phyloP scores from a whole-genome alignment of 2,797 vertebrate species.

The Pseudochirops corinnae region DNA sequence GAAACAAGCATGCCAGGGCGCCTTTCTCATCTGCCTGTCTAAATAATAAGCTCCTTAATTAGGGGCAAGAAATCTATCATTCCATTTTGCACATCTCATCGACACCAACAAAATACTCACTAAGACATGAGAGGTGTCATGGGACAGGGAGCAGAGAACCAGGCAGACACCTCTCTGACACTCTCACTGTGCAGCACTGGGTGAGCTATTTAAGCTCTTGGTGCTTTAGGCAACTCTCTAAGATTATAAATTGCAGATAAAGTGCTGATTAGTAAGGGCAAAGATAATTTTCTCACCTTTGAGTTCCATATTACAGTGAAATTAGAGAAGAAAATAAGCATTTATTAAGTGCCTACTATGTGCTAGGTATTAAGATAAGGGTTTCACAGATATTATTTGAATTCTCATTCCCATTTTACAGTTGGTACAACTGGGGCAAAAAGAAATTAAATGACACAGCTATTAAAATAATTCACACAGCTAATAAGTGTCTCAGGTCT shows the following conservation, averaged over 20 bases:
- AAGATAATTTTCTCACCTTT: not conserved
- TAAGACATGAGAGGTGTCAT: not conserved
- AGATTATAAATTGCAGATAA: not conserved
- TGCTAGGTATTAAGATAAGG: not conserved
- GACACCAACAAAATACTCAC: not conserved
- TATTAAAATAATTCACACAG: not conserved
- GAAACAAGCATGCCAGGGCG: not conserved
- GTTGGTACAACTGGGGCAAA: not conserved
- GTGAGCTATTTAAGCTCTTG: not conserved
- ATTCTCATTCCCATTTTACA: not conserved
- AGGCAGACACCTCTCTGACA: not conserved
- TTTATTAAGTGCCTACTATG: not conserved
- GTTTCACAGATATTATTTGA: not conserved
- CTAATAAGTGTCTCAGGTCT: not conserved
- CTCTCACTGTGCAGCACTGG: not conserved
- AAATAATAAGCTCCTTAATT: not conserved
- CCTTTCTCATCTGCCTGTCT: not conserved
- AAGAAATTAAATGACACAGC: not conserved
- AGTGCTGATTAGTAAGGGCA: not conserved
- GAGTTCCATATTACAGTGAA: not conserved
- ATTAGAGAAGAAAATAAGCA: not conserved
- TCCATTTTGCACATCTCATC: not conserved
- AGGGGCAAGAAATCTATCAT: not conserved
- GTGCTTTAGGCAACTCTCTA: not conserved
- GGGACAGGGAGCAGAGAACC: not conserved